phyloP scores from a whole-genome alignment of 1,140 invertebrate species.

The Teleopsis dalmanni region DNA sequence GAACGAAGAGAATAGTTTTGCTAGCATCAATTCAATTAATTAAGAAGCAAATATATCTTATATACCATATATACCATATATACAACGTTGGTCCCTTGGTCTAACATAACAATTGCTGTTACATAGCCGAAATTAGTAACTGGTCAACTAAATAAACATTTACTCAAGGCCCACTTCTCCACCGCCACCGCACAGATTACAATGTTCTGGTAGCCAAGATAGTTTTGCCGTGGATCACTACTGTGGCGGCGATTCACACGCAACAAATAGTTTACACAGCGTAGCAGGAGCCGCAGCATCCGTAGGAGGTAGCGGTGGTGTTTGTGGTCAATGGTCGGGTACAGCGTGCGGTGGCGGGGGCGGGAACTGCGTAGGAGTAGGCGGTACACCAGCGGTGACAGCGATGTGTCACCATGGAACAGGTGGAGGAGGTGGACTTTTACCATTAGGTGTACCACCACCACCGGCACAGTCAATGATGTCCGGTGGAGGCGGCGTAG shows the following conservation, averaged over 20 bases:
- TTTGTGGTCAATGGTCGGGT: slow-evolving; percentile 31
- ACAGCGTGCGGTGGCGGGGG: slow-evolving; percentile 11
- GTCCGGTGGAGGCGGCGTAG: slow-evolving; percentile 27
- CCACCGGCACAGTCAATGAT: slow-evolving; percentile 41
- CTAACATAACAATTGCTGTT: too few species aligned
- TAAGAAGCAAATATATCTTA: too few species aligned
- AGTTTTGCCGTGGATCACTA: slow-evolving; percentile 46
- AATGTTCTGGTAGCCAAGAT: slow-evolving; percentile 47
- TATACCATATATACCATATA: too few species aligned
- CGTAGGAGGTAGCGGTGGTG: slow-evolving; percentile 10
- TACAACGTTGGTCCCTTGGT: too few species aligned
- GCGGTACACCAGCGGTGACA: background rate
- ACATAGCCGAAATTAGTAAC: background rate
- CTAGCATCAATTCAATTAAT: too few species aligned
- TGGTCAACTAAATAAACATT: slow-evolving; percentile 34
- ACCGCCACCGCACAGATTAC: slow-evolving; percentile 44
- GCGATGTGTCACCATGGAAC: slow-evolving; percentile 17
- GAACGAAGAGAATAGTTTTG: too few species aligned
- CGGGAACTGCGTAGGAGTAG: slow-evolving; percentile 16
- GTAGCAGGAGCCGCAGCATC: slow-evolving; percentile 14
- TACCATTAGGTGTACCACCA: slow-evolving; percentile 9
- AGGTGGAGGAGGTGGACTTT: slow-evolving; percentile 5
- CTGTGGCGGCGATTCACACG: slow-evolving; percentile 40
- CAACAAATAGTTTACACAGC: slow-evolving; percentile 16
- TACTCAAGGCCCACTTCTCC: slow-evolving; percentile 43